Evolutionary conservation across 2,888 invertebrate genomes (phyloP).

Genomic region (Creontiades dilutus): DNA sequence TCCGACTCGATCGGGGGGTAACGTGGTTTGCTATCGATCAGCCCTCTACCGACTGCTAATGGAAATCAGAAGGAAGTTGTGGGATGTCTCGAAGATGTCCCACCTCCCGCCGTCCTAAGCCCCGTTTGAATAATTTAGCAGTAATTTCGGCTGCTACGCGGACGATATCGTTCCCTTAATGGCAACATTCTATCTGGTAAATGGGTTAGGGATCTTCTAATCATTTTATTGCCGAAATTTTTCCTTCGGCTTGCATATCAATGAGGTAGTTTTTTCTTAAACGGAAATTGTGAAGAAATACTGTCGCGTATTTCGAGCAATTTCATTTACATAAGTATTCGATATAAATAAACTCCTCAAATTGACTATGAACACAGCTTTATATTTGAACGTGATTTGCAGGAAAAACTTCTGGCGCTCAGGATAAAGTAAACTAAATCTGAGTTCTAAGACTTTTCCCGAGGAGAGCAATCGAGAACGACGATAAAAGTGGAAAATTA

Average conservation of each 20-base stretch:
- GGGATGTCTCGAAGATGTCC: background rate
- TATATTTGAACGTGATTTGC: too few species aligned
- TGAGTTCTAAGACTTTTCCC: too few species aligned
- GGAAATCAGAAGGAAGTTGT: constrained; percentile 61
- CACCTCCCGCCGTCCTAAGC: background rate
- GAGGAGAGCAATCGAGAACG: too few species aligned
- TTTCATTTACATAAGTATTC: too few species aligned
- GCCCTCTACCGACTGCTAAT: constrained; percentile 36
- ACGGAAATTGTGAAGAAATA: background rate
- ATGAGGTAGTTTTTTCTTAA: background rate
- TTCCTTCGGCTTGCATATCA: background rate
- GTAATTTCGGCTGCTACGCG: constrained; percentile 18
- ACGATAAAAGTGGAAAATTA: too few species aligned
- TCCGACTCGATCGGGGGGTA: background rate
- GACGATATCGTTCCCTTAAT: background rate
- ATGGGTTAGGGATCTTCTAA: background rate
- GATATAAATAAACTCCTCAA: too few species aligned
- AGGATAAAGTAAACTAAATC: too few species aligned
- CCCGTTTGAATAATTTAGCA: constrained; percentile 38
- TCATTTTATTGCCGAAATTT: background rate
- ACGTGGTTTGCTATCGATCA: constrained; percentile 51
- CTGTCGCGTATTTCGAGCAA: too few species aligned
- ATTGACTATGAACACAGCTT: too few species aligned
- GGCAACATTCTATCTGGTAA: background rate
- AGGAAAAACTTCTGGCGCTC: too few species aligned